Conservation (phyloP, 1,140 invertebrate genomes). For the Orchestia grillus region DNA sequence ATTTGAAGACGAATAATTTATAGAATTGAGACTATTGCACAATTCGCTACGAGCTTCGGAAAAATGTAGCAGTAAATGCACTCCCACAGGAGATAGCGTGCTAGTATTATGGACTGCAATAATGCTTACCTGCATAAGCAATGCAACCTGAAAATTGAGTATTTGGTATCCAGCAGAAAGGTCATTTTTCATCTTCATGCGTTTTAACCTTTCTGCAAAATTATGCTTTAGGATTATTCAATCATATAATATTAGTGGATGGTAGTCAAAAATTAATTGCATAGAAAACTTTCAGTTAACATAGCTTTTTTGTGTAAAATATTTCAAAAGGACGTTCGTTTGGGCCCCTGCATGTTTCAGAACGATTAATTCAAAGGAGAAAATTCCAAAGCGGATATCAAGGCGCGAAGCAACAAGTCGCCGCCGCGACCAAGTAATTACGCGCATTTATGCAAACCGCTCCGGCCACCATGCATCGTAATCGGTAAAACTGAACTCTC, state of each 20-base stretch:
- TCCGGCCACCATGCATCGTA: not conserved
- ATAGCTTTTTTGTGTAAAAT: not conserved
- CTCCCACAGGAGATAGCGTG: too few species aligned
- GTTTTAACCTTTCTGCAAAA: not conserved
- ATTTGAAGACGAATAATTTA: too few species aligned
- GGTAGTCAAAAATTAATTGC: not conserved
- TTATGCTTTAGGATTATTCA: not conserved
- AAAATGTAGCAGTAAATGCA: too few species aligned
- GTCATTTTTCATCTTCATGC: not conserved
- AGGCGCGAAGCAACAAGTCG: not conserved
- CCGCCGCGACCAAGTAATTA: not conserved
- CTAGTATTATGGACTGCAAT: too few species aligned
- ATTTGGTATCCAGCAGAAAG: not conserved
- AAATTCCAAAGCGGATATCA: not conserved
- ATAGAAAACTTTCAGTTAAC: not conserved
- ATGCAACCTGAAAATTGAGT: not conserved
- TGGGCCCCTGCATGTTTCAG: not conserved
- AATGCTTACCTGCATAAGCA: too few species aligned
- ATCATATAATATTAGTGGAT: not conserved
- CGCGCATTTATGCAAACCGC: not conserved
- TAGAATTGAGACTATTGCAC: too few species aligned
- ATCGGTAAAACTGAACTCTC: not conserved
- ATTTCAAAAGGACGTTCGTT: not conserved
- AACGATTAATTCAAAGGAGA: not conserved
- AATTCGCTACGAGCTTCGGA: too few species aligned